Conservation (phyloP, 2,888 invertebrate species). For the Cancer borealis region DNA sequence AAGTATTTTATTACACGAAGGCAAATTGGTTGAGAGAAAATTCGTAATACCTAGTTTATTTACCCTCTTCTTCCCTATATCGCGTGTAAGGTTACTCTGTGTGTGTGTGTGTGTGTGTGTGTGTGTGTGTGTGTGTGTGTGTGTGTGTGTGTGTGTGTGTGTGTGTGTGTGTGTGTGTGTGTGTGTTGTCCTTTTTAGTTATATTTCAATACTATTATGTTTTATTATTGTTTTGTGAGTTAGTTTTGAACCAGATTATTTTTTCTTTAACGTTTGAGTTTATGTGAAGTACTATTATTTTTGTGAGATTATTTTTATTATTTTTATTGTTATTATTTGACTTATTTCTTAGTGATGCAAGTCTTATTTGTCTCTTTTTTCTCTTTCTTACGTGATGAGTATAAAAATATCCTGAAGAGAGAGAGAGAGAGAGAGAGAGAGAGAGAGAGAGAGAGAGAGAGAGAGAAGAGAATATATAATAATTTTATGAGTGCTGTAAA, state of each 20-base stretch:
- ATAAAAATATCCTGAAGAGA: not conserved
- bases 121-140: too few relatives aligned
- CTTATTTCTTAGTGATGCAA: not conserved
- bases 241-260: too few relatives aligned
- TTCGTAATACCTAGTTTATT: constrained; percentile 20
- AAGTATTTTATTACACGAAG: not conserved
- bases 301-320: too few relatives aligned
- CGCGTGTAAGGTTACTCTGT: not conserved
- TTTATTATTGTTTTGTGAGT: too few relatives aligned
- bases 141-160: too few relatives aligned
- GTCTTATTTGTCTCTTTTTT: not conserved
- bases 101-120: too few relatives aligned
- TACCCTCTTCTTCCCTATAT: not conserved
- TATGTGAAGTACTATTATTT: too few relatives aligned
- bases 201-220: not conserved
- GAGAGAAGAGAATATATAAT: not conserved
- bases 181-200: not conserved
- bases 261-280: too few relatives aligned
- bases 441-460: constrained; percentile 20
- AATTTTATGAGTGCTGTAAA: not conserved
- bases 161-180: too few relatives aligned
- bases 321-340: not conserved
- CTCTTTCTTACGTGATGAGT: not conserved
- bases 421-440: constrained; percentile 15
- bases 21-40: constrained; percentile 15